Conservation (phyloP, 2,113 vertebrate species). For the Alethe diademata region DNA sequence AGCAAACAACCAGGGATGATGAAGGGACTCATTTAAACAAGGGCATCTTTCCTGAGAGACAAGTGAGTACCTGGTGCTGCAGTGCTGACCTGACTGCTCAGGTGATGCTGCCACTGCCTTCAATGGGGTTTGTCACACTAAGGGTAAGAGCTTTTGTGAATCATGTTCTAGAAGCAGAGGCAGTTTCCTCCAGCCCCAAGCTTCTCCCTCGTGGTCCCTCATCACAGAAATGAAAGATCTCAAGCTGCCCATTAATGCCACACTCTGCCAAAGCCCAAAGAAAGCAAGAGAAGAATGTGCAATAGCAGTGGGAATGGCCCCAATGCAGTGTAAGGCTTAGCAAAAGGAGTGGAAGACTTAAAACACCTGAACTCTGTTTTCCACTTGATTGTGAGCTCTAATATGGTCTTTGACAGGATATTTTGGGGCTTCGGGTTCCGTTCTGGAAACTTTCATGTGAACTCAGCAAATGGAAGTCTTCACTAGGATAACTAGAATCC, state of each 20-base stretch:
- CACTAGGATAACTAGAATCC: background rate
- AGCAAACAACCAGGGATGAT: background rate
- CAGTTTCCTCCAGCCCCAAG: background rate
- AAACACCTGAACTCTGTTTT: background rate
- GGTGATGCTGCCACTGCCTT: background rate
- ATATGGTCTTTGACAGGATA: background rate
- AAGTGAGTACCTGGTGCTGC: accelerated
- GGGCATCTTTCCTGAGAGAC: background rate
- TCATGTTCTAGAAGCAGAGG: background rate
- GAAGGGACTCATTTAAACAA: background rate
- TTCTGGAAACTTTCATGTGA: background rate
- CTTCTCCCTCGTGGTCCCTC: background rate
- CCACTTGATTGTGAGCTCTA: background rate
- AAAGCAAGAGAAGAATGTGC: background rate
- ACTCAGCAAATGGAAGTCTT: background rate
- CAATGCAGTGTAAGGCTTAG: background rate
- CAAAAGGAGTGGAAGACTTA: background rate
- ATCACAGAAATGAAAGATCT: background rate
- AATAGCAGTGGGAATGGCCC: background rate
- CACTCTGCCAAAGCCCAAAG: background rate
- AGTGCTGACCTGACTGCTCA: background rate
- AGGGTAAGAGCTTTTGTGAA: background rate
- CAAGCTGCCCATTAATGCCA: background rate
- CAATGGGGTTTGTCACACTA: background rate
- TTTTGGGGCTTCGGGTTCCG: background rate